These are phyloP conservation scores for Ligdia adustata DNA, from an alignment of 2,888 invertebrate species.

Conservation along the genomic window DNA sequence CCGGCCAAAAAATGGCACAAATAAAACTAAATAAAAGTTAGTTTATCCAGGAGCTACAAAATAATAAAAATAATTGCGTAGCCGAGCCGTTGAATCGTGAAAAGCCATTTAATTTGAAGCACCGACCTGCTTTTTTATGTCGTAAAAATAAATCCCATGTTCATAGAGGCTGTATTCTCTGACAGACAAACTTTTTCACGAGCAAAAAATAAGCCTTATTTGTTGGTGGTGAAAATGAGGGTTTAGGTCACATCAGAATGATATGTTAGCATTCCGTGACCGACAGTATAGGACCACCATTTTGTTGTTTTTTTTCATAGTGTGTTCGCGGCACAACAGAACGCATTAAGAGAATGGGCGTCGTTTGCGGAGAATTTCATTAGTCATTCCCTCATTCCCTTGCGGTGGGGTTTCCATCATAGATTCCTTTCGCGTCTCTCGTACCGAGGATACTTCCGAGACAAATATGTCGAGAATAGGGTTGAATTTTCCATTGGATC, in stretches of 20 bases:
- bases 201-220: too few species aligned
- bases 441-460: constrained; percentile 51
- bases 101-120: too few species aligned
- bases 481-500: constrained; percentile 56
- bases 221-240: constrained; percentile 4
- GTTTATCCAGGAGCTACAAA: too few species aligned
- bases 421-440: constrained; percentile 55
- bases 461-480: constrained; percentile 53
- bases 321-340: constrained; percentile 48
- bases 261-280: constrained; percentile 34
- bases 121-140: too few species aligned
- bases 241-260: constrained; percentile 29
- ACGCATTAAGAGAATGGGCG: constrained; percentile 58
- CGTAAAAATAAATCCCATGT: too few species aligned
- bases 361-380: constrained; percentile 66
- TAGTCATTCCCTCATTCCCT: constrained; percentile 61
- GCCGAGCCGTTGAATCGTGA: too few species aligned
- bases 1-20: too few species aligned
- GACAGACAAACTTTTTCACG: too few species aligned
- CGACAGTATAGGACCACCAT: constrained; percentile 36
- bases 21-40: too few species aligned
- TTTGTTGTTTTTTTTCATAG: constrained; percentile 39
- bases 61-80: too few species aligned
- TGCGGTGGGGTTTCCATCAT: constrained; percentile 56
- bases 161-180: too few species aligned